Evolutionary conservation across 1,140 invertebrate species (phyloP).

Genomic region (Neuroterus valhalla): DNA sequence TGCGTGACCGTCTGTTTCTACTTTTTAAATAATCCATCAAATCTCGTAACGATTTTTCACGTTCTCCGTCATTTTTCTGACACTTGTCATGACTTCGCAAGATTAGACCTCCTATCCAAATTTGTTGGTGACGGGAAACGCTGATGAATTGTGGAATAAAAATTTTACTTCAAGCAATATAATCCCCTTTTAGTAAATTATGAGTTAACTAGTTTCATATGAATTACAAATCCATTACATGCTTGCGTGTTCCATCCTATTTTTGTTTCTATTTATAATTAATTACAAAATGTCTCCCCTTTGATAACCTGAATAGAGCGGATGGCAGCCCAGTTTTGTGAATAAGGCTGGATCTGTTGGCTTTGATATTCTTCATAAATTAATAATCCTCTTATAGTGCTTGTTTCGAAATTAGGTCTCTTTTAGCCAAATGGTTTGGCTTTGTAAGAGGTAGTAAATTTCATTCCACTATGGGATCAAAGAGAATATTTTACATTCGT

Average conservation of each 20-base stretch:
- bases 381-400: background rate
- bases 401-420: background rate
- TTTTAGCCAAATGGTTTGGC: background rate
- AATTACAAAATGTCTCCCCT: background rate
- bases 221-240: too few relatives aligned
- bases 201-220: too few relatives aligned
- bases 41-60: constrained; percentile 22
- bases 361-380: background rate
- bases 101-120: background rate
- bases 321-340: background rate
- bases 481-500: background rate
- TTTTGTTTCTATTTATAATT: background rate
- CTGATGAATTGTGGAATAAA: background rate
- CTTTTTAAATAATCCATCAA: constrained; percentile 4
- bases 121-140: background rate
- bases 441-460: background rate
- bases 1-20: constrained; percentile 46
- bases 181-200: too few relatives aligned
- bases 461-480: background rate
- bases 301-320: background rate
- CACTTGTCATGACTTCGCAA: background rate
- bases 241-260: too few relatives aligned
- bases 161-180: background rate
- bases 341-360: background rate
- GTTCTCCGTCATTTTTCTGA: background rate